Conservation (phyloP, 2,113 vertebrate genomes). For the Excalfactoria chinensis region DNA sequence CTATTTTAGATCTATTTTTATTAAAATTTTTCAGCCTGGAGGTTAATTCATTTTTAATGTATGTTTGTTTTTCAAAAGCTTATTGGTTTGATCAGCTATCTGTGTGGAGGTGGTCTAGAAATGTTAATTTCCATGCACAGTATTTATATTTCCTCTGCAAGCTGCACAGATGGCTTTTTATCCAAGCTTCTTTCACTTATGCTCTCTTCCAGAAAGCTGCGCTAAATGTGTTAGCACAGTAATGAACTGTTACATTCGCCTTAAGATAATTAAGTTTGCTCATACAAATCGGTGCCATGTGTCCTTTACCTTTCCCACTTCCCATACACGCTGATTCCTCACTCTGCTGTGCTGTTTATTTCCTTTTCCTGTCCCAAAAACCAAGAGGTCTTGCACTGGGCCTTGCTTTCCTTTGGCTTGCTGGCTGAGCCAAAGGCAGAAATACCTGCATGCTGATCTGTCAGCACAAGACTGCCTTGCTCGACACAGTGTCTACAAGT, state of each 20-base stretch:
- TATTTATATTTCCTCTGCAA: neutral
- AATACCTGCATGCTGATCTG: neutral
- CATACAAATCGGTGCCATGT: neutral
- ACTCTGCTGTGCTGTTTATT: neutral
- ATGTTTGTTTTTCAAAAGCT: neutral
- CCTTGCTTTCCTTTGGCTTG: neutral
- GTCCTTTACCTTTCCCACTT: neutral
- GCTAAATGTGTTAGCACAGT: neutral
- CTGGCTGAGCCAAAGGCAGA: neutral
- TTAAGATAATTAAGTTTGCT: neutral
- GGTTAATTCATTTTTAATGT: conserved; percentile 1
- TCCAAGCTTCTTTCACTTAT: neutral
- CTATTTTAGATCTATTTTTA: conserved; percentile 20
- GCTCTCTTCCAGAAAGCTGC: neutral
- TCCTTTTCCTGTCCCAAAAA: neutral
- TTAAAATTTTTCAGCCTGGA: conserved; percentile 12
- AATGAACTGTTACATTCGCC: neutral
- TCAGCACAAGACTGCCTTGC: neutral
- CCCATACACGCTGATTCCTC: fast-evolving
- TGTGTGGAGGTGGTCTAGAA: neutral
- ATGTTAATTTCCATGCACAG: neutral
- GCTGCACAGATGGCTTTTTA: neutral
- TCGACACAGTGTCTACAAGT: neutral
- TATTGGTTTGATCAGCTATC: neutral
- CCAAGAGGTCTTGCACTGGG: fast-evolving